phyloP scores from a whole-genome alignment of 2,888 invertebrate species.

The Diarsia mendica region DNA sequence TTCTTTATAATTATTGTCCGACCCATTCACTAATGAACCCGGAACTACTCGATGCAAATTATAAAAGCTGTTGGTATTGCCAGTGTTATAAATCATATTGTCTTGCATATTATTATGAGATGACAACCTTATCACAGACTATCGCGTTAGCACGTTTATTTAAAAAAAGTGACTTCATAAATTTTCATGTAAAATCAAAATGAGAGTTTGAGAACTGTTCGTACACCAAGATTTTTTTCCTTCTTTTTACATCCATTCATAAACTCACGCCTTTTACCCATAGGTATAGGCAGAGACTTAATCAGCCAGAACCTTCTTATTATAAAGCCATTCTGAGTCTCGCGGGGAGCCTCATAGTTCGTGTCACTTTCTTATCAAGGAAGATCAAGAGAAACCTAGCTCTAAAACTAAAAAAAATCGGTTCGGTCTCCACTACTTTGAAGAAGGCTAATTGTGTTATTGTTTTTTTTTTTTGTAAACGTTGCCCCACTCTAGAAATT shows the following conservation, averaged over 20 bases:
- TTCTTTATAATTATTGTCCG: conserved; percentile 13
- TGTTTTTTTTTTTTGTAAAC: too few species aligned
- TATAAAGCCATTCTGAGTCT: neutral
- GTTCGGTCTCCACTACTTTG: too few species aligned
- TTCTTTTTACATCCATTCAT: too few species aligned
- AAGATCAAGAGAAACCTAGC: neutral
- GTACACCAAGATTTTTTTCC: neutral
- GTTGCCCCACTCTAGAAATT: too few species aligned
- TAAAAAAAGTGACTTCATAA: conserved; percentile 1
- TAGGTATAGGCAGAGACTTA: too few species aligned
- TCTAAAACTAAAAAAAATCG: neutral
- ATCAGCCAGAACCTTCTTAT: neutral
- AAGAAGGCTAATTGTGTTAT: too few species aligned
- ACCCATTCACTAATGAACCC: conserved; percentile 49
- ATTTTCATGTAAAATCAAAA: neutral
- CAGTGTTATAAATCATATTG: conserved; percentile 33
- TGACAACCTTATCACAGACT: conserved; percentile 17
- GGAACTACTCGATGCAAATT: conserved; percentile 40
- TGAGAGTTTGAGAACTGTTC: neutral
- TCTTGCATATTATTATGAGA: conserved; percentile 13
- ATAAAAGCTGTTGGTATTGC: conserved; percentile 15
- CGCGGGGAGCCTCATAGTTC: neutral
- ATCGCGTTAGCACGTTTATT: conserved; percentile 2
- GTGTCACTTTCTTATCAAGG: neutral
- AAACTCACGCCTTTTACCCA: too few species aligned